phyloP scores from a whole-genome alignment of 2,888 invertebrate genomes.

The Malacosoma neustria region DNA sequence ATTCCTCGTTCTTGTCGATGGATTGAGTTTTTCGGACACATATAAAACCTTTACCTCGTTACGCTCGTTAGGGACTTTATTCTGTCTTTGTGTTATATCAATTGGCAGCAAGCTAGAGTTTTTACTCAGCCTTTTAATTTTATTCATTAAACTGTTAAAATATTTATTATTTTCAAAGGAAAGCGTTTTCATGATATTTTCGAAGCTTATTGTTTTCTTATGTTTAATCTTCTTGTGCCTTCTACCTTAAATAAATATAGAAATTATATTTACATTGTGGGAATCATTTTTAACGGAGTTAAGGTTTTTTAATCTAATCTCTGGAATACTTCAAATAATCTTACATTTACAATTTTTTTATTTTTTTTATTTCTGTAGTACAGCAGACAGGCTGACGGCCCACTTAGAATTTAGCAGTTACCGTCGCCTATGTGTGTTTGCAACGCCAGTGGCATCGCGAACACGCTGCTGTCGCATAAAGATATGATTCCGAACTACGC shows the following conservation, averaged over 20 bases:
- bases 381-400: too few species aligned
- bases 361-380: too few species aligned
- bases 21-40: conserved; percentile 6
- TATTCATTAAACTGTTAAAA: not conserved
- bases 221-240: not conserved
- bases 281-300: too few species aligned
- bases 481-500: too few species aligned
- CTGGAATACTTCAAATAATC: too few species aligned
- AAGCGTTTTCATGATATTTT: not conserved
- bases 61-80: not conserved
- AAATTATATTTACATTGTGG: too few species aligned
- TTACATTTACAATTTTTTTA: too few species aligned
- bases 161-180: not conserved
- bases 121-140: not conserved
- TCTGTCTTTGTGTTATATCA: not conserved
- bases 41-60: conserved; percentile 14
- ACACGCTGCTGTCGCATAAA: too few species aligned
- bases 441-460: too few species aligned
- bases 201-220: not conserved
- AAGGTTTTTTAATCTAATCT: too few species aligned
- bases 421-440: too few species aligned
- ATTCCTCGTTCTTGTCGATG: not conserved
- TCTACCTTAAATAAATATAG: not conserved
- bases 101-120: not conserved
- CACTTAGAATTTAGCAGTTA: too few species aligned